phyloP scores from a whole-genome alignment of 2,113 vertebrate genomes.

The Sisor rabdophorus region DNA sequence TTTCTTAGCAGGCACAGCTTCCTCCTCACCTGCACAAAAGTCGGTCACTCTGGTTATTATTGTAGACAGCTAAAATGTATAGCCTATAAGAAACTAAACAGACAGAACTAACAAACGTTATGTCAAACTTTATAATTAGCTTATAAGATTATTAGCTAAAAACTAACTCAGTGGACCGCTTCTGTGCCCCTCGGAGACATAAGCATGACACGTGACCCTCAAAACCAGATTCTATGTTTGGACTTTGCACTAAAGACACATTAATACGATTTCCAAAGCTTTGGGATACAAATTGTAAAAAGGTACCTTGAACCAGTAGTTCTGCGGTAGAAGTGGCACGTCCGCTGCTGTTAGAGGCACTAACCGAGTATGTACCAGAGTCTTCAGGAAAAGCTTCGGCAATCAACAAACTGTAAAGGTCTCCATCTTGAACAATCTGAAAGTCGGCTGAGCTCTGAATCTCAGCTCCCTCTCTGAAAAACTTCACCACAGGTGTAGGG shows the following conservation, averaged over 20 bases:
- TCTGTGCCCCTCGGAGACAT: not conserved
- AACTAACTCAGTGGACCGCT: not conserved
- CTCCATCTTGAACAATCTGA: slow-evolving; percentile 87
- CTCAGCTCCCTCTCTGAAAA: slow-evolving; percentile 96
- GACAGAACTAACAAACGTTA: not conserved
- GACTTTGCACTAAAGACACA: not conserved
- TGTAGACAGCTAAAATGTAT: not conserved
- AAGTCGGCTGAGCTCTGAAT: slow-evolving; percentile 98
- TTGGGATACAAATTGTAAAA: not conserved
- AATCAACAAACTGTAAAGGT: slow-evolving; percentile 91
- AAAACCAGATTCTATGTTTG: not conserved
- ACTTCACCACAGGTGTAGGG: slow-evolving; percentile 95
- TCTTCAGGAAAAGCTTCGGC: slow-evolving; percentile 87
- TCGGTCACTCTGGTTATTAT: not conserved
- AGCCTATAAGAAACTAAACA: no score
- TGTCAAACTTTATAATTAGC: not conserved
- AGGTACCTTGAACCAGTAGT: slow-evolving; percentile 87
- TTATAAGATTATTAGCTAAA: not conserved
- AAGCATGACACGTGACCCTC: no score
- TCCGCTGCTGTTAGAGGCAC: slow-evolving; percentile 90
- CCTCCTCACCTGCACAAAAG: slow-evolving; percentile 78
- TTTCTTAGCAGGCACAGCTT: slow-evolving; percentile 92
- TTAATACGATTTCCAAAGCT: not conserved
- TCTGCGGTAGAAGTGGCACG: slow-evolving; percentile 95
- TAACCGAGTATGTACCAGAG: slow-evolving; percentile 94